Base-by-base conservation (phyloP, 2,113 vertebrate genomes). In the Cariama cristata region DNA sequence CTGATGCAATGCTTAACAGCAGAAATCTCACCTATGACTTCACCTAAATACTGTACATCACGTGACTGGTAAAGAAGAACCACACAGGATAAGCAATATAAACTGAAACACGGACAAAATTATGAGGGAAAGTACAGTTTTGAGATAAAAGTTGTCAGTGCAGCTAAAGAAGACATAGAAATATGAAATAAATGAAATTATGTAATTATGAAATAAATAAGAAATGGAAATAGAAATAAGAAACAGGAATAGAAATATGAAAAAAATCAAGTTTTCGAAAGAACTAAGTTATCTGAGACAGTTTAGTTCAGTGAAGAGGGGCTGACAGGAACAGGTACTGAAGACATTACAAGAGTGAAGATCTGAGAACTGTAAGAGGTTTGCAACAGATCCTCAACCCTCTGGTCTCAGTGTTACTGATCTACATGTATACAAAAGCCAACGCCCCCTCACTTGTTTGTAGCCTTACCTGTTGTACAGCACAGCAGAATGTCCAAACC, bases 401-500 rank as follows among this genome's bases (percentile, higher is more conserved):
- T 5, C 18, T 12, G 4, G 5, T 50, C n/a, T n/a, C 33, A 6
- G 24, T 3, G 21, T 7, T 42, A 2, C 10, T 30, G 42, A 32
- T 4, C 8, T 3, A 7, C 12, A 6, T 0, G 1, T 1, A 42
- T 2, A 6, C 20, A 35, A 53, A 67, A 0, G 5, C 9, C 62
- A 20, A 5, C 4, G 5, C 8, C 6, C 13, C 16, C 5, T 24
- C 47, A 33, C 9, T 12, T 10, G 5, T 12, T 30, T 5, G 15
- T 19, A 27, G 4, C 50, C 67, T 98, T 97, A 99, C 99, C 99
- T 98, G 93, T 99, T 99, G 75, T 97, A 97, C 56, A 99, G 98
- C 92, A 99, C 98, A 0, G 99, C 99, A 0, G 99, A 99, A 95
- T 99, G 99, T 30, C 99, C 99, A 72, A 99, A 99, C 91, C 99